These are phyloP conservation scores for Elephas maximus DNA, from an alignment of 2,113 vertebrate species.

Conservation along the genomic window DNA sequence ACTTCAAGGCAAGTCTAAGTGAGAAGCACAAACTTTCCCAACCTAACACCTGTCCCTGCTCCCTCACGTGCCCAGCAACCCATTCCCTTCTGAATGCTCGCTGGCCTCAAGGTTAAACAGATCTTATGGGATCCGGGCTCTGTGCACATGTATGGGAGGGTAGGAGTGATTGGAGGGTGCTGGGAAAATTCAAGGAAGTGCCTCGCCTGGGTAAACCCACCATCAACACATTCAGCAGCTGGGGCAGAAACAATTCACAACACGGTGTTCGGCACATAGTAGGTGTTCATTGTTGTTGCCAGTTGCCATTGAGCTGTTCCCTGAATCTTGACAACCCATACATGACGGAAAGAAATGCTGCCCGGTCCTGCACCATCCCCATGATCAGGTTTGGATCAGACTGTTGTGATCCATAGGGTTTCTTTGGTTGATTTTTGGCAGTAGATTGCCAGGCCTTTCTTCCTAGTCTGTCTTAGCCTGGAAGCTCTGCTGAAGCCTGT, in stretches of 20 bases:
- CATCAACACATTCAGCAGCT: background rate
- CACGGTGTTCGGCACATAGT: no score
- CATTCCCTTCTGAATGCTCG: background rate
- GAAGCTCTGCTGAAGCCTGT: background rate
- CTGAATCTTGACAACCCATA: background rate
- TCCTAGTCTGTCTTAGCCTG: background rate
- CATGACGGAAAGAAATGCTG: background rate
- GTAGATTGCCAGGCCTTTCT: background rate
- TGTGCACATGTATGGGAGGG: background rate
- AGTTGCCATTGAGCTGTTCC: background rate
- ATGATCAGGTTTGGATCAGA: background rate
- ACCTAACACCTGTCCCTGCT: accelerated
- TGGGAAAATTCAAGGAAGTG: background rate
- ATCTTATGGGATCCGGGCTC: background rate
- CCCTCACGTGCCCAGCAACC: background rate
- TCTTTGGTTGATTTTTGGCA: no score
- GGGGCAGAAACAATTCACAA: background rate
- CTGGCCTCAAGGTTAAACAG: no score
- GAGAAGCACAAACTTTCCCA: background rate
- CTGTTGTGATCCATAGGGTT: background rate
- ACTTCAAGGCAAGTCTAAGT: background rate
- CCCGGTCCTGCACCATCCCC: background rate
- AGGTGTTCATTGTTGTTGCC: background rate
- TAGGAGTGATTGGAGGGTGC: background rate
- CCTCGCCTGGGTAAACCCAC: background rate